A percentile compares a stretch with the other conserved stretches of the same genome.
Conservation (phyloP, 2,888 invertebrate genomes). For the Erpobdella octoculata region DNA sequence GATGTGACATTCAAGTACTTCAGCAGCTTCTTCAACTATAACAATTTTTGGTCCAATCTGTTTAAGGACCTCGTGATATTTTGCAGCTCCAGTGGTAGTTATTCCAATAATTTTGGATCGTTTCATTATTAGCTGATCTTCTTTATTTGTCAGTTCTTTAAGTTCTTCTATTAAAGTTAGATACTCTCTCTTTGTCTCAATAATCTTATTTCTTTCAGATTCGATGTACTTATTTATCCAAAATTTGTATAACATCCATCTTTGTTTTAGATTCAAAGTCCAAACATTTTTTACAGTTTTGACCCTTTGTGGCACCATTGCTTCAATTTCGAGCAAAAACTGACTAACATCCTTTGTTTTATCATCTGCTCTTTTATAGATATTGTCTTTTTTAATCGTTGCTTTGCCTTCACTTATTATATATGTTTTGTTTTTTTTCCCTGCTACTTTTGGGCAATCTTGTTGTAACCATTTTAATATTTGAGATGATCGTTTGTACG, state of each 20-base stretch:
- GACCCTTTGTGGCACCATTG: conserved; percentile 41
- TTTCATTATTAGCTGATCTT: conserved; percentile 41
- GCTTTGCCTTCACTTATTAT: no score
- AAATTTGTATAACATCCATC: conserved; percentile 54
- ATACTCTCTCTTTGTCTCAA: conserved; percentile 35
- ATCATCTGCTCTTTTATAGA: no score
- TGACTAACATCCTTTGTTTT: no score
- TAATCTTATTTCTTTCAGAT: conserved; percentile 32
- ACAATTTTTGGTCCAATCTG: conserved; percentile 50
- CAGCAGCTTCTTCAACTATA: conserved; percentile 77
- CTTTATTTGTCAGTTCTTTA: conserved; percentile 37
- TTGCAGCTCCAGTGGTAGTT: conserved; percentile 49
- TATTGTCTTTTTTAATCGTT: no score
- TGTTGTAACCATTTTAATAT: no score
- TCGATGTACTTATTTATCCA: conserved; percentile 45
- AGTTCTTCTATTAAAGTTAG: conserved; percentile 32
- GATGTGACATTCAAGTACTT: conserved; percentile 77
- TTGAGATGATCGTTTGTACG: no score
- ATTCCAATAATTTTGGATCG: conserved; percentile 44
- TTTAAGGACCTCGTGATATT: conserved; percentile 42
- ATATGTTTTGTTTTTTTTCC: no score
- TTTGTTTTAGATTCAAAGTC: conserved; percentile 41
- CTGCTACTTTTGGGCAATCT: no score
- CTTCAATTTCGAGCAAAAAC: conserved; percentile 36
- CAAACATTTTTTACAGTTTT: conserved; percentile 39